Conservation (phyloP, 2,888 invertebrate genomes). For the Branchipolynoe longqiensis region DNA sequence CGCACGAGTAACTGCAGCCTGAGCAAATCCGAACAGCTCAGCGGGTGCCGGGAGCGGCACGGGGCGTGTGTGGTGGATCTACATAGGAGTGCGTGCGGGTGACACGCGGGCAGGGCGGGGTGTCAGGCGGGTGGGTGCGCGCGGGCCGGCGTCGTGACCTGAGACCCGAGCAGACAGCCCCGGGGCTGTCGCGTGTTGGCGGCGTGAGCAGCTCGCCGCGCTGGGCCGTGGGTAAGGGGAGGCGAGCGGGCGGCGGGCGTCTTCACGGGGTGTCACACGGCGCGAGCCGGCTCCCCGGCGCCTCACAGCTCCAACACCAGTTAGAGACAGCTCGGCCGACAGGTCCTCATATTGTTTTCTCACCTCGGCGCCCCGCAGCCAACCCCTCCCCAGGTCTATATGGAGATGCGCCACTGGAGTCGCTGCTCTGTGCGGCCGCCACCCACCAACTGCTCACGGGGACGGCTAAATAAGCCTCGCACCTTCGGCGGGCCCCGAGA, state of each 20-base stretch:
- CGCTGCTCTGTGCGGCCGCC: not conserved
- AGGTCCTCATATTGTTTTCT: slow-evolving; percentile 40
- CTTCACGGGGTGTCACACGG: no score
- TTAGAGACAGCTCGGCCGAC: slow-evolving; percentile 33
- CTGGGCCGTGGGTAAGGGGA: not conserved
- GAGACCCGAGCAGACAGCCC: no score
- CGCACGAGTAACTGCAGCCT: no score
- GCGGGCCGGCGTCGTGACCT: no score
- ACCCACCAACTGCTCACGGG: not conserved
- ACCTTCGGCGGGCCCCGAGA: not conserved
- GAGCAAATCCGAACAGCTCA: no score
- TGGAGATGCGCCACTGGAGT: slow-evolving; percentile 1
- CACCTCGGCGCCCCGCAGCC: not conserved
- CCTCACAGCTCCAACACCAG: slow-evolving; percentile 13
- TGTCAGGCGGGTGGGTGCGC: slow-evolving; percentile 43
- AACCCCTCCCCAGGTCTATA: slow-evolving; percentile 9
- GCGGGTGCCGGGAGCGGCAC: slow-evolving; percentile 1
- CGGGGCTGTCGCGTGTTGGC: no score
- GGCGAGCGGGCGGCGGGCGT: not conserved
- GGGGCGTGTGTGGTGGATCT: not conserved
- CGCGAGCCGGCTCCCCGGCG: no score
- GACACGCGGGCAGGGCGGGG: not conserved
- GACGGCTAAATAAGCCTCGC: slow-evolving; percentile 37
- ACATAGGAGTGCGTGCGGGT: not conserved
- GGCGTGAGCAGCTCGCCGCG: no score